Evolutionary conservation across 2,888 invertebrate species (phyloP).

Genomic region (Deilephila porcellus): DNA sequence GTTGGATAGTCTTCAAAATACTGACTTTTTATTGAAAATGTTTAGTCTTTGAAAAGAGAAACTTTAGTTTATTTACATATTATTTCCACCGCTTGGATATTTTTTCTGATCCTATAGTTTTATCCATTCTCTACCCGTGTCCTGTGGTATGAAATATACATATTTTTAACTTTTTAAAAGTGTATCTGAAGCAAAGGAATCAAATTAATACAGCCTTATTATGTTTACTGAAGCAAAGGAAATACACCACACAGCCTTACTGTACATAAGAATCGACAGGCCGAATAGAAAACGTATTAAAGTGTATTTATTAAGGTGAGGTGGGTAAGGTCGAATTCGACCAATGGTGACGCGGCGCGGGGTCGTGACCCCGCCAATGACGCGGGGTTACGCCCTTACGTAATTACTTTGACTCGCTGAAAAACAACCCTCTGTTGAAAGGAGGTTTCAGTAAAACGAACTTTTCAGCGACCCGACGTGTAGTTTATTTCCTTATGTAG

Average conservation of each 20-base stretch:
- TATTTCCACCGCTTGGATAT: too few species aligned
- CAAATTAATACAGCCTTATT: background rate
- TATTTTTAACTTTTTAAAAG: too few species aligned
- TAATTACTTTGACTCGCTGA: constrained; percentile 56
- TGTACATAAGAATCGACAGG: constrained; percentile 1
- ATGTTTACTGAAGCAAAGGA: background rate
- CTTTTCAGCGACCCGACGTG: too few species aligned
- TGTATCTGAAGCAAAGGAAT: background rate
- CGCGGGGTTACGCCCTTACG: constrained; percentile 65
- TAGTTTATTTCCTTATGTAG: too few species aligned
- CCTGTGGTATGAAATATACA: too few species aligned
- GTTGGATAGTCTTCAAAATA: too few species aligned
- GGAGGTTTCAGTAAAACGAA: background rate
- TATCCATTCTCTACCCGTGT: too few species aligned
- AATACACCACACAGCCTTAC: background rate
- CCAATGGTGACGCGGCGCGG: constrained; percentile 65
- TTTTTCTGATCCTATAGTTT: too few species aligned
- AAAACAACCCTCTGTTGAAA: constrained; percentile 24
- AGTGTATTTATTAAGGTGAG: constrained; percentile 34
- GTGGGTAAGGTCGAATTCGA: constrained; percentile 50
- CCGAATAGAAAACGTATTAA: constrained; percentile 20
- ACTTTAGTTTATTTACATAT: too few species aligned
- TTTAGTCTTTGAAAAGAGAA: too few species aligned
- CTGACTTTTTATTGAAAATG: too few species aligned
- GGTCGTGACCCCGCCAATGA: constrained; percentile 78